phyloP scores from a whole-genome alignment of 2,113 vertebrate genomes.

The Recurvirostra avosetta region DNA sequence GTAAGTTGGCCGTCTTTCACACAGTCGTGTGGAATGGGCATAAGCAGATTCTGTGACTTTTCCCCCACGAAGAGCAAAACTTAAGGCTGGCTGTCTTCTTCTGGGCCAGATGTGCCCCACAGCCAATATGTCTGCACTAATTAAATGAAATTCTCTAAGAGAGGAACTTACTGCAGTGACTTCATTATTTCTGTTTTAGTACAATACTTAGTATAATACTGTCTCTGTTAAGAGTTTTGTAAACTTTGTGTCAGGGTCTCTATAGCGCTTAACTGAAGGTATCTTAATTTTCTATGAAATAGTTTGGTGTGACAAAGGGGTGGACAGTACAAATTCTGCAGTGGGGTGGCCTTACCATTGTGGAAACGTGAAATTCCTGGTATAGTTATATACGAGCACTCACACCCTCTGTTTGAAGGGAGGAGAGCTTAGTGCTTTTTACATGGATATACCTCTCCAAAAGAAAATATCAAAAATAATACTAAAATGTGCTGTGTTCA shows the following conservation, averaged over 20 bases:
- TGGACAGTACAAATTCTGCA: not conserved
- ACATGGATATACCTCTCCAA: not conserved
- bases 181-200: not conserved
- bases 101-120: not conserved
- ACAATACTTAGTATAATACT: not conserved
- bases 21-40: not conserved
- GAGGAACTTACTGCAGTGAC: not conserved
- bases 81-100: not conserved
- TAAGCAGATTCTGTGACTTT: not conserved
- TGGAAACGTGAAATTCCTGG: not conserved
- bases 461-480: not conserved
- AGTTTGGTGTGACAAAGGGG: not conserved
- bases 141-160: not conserved
- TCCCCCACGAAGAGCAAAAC: not conserved
- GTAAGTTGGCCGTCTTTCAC: not conserved
- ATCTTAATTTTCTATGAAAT: not conserved
- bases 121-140: not conserved
- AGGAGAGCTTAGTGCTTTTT: not conserved
- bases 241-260: not conserved
- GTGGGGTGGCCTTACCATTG: not conserved
- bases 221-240: not conserved
- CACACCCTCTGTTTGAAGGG: not conserved
- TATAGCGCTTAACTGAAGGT: not conserved
- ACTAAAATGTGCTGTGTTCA: not conserved
- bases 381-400: rapidly evolving